Conservation (phyloP, 2,888 invertebrate species). For the Cheilosia urbana region DNA sequence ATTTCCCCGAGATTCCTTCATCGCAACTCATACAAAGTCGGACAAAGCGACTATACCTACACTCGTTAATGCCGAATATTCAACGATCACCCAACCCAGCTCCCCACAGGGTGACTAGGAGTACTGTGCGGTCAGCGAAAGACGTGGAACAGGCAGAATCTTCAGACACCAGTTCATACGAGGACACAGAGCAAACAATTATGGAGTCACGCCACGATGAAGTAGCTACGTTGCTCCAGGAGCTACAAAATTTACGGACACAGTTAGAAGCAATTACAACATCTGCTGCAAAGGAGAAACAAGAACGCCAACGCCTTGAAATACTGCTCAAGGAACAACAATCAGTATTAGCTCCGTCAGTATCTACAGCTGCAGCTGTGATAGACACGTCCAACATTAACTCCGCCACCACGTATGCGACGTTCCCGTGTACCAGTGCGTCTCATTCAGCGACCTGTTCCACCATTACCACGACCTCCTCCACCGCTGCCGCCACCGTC, state of each 20-base stretch:
- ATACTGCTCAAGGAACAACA: not conserved
- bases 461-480: not conserved
- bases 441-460: not conserved
- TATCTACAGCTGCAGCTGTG: not conserved
- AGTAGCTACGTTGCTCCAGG: too few species aligned
- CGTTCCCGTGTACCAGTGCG: not conserved
- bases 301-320: conserved; percentile 1
- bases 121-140: not conserved
- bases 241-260: too few species aligned
- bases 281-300: not conserved
- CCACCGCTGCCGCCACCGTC: not conserved
- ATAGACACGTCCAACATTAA: not conserved
- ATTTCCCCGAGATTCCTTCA: too few species aligned
- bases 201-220: not conserved
- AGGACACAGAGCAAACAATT: not conserved
- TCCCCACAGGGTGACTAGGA: not conserved
- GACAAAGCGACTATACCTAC: not conserved
- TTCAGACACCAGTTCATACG: not conserved
- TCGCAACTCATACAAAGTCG: not conserved
- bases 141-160: not conserved
- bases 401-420: not conserved
- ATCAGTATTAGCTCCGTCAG: not conserved
- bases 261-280: too few species aligned
- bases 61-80: not conserved
- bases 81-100: not conserved